Percentiles rank a stretch among this genome's conserved stretches.
phyloP scores from a whole-genome alignment of 1,140 invertebrate genomes.

The Gyrodactylus salaris region DNA sequence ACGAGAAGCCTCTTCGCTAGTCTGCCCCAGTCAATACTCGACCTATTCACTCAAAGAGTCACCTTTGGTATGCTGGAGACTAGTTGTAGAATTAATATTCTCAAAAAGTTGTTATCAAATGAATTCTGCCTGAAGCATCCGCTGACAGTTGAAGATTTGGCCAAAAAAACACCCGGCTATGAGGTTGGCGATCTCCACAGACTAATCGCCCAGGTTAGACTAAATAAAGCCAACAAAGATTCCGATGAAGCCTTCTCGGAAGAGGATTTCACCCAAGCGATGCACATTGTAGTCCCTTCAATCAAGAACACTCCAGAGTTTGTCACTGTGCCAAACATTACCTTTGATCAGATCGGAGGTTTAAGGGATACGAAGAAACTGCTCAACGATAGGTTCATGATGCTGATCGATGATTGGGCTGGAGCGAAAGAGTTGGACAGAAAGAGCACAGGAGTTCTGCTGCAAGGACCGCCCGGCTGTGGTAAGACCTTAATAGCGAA shows the following conservation, averaged over 20 bases:
- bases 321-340: background rate
- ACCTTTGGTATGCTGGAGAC: background rate
- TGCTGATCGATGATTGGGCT: background rate
- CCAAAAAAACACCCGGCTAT: background rate
- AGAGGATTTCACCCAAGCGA: background rate
- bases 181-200: background rate
- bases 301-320: background rate
- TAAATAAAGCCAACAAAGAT: background rate
- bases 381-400: background rate
- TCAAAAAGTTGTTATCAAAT: background rate
- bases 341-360: background rate
- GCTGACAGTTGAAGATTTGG: background rate
- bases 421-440: background rate
- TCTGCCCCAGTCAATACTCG: background rate
- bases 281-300: background rate
- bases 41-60: background rate
- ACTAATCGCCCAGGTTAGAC: background rate
- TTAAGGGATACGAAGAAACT: background rate
- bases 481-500: constrained; percentile 6
- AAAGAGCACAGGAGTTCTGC: background rate
- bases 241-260: background rate
- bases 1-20: background rate
- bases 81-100: background rate
- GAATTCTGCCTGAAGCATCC: background rate
- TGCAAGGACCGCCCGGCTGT: constrained; percentile 1